phyloP scores from a whole-genome alignment of 2,797 vertebrate species.

The Sebastes taczanowskii region DNA sequence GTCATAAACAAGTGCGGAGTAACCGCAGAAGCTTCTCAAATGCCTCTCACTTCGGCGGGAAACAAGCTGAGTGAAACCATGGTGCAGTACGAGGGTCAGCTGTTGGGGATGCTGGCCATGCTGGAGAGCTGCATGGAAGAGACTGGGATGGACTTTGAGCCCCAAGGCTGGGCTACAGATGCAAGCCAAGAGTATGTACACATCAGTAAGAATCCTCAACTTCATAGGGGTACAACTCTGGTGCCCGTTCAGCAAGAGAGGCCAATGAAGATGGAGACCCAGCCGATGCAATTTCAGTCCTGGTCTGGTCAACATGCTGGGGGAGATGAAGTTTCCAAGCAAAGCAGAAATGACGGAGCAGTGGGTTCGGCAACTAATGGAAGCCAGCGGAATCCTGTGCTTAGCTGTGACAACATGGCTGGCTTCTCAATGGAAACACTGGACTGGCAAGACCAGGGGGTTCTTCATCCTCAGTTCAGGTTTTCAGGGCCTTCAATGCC shows the following conservation, averaged over 20 bases:
- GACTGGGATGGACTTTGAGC: constrained; percentile 81
- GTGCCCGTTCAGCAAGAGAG: constrained; percentile 16
- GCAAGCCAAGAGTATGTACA: constrained; percentile 73
- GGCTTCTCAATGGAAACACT: constrained; percentile 79
- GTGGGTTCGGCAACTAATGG: neutral
- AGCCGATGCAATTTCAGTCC: constrained; percentile 9
- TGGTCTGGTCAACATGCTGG: neutral
- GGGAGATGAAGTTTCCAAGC: neutral
- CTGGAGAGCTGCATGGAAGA: constrained; percentile 82
- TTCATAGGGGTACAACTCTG: constrained; percentile 19
- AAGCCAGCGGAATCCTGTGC: neutral
- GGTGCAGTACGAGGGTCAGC: constrained; percentile 75
- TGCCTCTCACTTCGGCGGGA: constrained; percentile 76
- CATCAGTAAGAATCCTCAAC: constrained; percentile 40
- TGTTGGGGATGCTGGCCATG: constrained; percentile 80
- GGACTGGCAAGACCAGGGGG: constrained; percentile 59
- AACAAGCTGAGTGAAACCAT: constrained; percentile 81
- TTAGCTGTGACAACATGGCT: constrained; percentile 52
- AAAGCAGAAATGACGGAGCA: neutral
- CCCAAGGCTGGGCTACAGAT: constrained; percentile 78
- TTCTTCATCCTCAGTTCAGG: constrained; percentile 68
- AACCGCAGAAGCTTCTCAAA: neutral
- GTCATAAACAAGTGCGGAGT: neutral
- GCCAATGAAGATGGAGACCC: constrained; percentile 1
- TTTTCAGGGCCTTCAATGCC: constrained; percentile 72